phyloP scores from a whole-genome alignment of 2,888 invertebrate species.

The Strigamia crassipes region DNA sequence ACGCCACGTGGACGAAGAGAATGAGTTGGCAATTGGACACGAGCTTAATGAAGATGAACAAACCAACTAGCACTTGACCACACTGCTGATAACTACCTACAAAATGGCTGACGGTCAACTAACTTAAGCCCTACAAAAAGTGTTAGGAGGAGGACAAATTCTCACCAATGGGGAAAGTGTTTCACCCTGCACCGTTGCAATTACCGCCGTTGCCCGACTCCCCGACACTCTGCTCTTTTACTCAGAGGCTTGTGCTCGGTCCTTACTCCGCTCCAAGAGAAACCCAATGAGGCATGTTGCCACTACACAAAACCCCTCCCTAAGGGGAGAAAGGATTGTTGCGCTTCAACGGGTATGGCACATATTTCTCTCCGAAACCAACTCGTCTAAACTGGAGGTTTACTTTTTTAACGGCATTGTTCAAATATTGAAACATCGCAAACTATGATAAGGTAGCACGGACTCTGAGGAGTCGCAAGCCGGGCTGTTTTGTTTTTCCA shows the following conservation, averaged over 20 bases:
- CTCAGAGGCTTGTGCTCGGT: background rate
- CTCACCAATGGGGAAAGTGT: background rate
- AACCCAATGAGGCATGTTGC: slow-evolving; percentile 12
- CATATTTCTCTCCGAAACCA: background rate
- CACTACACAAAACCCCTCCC: slow-evolving; percentile 16
- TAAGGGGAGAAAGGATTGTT: background rate
- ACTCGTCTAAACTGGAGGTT: background rate
- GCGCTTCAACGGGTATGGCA: background rate
- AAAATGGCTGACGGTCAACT: slow-evolving; percentile 11
- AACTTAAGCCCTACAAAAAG: background rate
- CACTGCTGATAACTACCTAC: slow-evolving; percentile 11
- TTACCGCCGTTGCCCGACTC: background rate
- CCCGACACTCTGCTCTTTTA: background rate
- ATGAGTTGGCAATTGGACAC: background rate
- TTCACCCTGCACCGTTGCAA: background rate
- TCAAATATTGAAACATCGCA: too few relatives aligned
- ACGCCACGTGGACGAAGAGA: slow-evolving; percentile 1
- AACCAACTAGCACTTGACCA: background rate
- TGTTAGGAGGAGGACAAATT: background rate
- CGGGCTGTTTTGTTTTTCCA: too few relatives aligned
- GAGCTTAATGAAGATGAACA: slow-evolving; percentile 10
- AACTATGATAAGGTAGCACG: too few relatives aligned
- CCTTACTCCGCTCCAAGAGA: background rate
- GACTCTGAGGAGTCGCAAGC: too few relatives aligned
- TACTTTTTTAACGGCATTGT: too few relatives aligned